Base-by-base conservation (phyloP, 1,140 invertebrate species). In the Drosophila setifemur region DNA sequence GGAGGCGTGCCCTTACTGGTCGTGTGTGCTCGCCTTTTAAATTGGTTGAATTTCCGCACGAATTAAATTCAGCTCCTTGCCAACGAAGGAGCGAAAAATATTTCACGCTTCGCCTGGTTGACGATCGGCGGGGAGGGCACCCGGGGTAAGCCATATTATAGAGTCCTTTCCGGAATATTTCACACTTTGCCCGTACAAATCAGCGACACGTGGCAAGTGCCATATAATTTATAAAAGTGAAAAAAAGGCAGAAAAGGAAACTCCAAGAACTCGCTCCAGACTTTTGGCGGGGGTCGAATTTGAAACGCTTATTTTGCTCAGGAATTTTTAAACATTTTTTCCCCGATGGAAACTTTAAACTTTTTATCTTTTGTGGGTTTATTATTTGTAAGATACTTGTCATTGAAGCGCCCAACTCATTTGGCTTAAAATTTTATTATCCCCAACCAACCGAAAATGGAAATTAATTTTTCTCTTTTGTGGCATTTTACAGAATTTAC, bases 31-130 rank as follows among this genome's bases (percentile, higher is more conserved):
- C 57, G 50, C 28, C 74, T 76, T 86, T 86, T 86, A 86, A 86
- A 86, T 86, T 86, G 81, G 85, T 85, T 86, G 69, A 86, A 87
- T 86, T 86, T 86, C 81, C 81, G 81, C 81, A 86, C 81, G 81
- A 81, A 86, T 86, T 86, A 86, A 86, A 86, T 86, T 81, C n/a
- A n/a, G n/a, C n/a, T 72, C 33, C 48, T 79, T 26, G 31, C 21
- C 40, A 44, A 48, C 37, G 45, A 52, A 68, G 50, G 42, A 72
- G 60, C 35, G 53, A 53, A 55, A 64, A 85, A 85, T 86, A 86
- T 86, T 86, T 86, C 63, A 87, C 69, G 81, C 75, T 76, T 86
- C 81, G 64, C 45, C 61, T 73, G 61, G 43, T 64, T 79, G 57
- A 63, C 53, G 72, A 73, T 54, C 58, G 45, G 50, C 23, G 63